Evolutionary conservation across 2,113 vertebrate species (phyloP).

Genomic region (Pygoscelis antarcticus): DNA sequence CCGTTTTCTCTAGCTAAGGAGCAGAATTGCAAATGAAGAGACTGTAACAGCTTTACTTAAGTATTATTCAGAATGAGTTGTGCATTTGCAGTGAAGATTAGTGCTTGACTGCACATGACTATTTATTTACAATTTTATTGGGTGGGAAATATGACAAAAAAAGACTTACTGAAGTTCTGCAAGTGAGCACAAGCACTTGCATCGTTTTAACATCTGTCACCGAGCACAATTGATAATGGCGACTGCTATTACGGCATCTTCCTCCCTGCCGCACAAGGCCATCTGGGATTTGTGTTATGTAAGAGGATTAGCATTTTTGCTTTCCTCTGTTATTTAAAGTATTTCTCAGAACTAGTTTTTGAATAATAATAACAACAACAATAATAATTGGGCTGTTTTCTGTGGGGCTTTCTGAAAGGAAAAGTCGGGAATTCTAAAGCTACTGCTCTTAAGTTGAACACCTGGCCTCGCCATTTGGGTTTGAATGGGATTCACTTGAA

Average conservation of each 20-base stretch:
- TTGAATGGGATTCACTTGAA: constrained; percentile 57
- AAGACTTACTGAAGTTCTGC: constrained; percentile 41
- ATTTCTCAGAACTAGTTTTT: constrained; percentile 70
- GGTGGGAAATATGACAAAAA: neutral
- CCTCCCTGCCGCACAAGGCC: constrained; percentile 65
- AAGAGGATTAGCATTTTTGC: constrained; percentile 71
- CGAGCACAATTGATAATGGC: constrained; percentile 53
- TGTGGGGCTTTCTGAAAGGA: constrained; percentile 47
- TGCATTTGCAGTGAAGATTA: neutral
- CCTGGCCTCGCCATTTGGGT: constrained; percentile 56
- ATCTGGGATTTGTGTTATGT: constrained; percentile 75
- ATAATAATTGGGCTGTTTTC: constrained; percentile 67
- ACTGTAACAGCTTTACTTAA: constrained; percentile 14
- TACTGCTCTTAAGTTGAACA: constrained; percentile 50
- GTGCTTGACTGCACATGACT: neutral
- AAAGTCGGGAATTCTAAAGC: constrained; percentile 50
- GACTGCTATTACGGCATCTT: constrained; percentile 59
- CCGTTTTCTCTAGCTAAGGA: neutral
- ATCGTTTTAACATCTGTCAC: constrained; percentile 65
- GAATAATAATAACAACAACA: constrained; percentile 64
- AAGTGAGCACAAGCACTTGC: constrained; percentile 20
- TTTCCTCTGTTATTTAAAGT: constrained; percentile 74
- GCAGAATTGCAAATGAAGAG: neutral
- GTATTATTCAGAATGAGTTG: constrained; percentile 34
- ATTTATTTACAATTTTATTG: constrained; percentile 18